These are phyloP conservation scores for Leptinotarsa lineolata DNA, from an alignment of 1,140 invertebrate genomes.

Conservation along the genomic window DNA sequence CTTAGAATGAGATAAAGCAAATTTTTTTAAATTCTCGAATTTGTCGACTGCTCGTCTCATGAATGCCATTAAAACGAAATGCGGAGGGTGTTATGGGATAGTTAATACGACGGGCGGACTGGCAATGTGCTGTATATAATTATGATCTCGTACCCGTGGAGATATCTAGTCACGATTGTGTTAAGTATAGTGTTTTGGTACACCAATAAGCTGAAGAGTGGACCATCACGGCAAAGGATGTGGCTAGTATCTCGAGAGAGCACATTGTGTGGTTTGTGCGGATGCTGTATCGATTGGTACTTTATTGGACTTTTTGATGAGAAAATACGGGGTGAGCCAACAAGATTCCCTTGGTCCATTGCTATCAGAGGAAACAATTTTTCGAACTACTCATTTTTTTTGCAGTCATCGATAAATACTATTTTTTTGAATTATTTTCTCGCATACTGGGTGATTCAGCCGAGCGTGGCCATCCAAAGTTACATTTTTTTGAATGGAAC, in stretches of 20 bases:
- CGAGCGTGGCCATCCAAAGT: too few species aligned
- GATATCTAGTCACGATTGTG: constrained; percentile 56
- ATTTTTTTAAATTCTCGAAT: not conserved
- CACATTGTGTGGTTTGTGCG: constrained; percentile 29
- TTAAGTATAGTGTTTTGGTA: constrained; percentile 55
- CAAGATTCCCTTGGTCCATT: too few species aligned
- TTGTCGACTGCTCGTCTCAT: not conserved
- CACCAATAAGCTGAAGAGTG: constrained; percentile 51
- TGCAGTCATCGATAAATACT: too few species aligned
- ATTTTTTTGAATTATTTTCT: too few species aligned
- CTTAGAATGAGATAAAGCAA: not conserved
- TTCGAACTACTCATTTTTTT: too few species aligned
- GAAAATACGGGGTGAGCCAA: not conserved
- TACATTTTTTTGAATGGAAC: too few species aligned
- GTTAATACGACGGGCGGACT: constrained; percentile 31
- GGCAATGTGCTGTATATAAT: constrained; percentile 43
- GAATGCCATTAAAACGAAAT: constrained; percentile 10
- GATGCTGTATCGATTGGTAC: constrained; percentile 48
- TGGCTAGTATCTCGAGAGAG: constrained; percentile 8
- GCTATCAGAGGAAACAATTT: too few species aligned
- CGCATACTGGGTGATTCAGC: too few species aligned
- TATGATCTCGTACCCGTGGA: constrained; percentile 49
- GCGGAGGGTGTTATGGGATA: constrained; percentile 36
- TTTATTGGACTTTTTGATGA: constrained; percentile 41
- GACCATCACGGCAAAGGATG: constrained; percentile 33